Conservation (phyloP, 1,140 invertebrate species). For the Drosophila subpulchrella region DNA sequence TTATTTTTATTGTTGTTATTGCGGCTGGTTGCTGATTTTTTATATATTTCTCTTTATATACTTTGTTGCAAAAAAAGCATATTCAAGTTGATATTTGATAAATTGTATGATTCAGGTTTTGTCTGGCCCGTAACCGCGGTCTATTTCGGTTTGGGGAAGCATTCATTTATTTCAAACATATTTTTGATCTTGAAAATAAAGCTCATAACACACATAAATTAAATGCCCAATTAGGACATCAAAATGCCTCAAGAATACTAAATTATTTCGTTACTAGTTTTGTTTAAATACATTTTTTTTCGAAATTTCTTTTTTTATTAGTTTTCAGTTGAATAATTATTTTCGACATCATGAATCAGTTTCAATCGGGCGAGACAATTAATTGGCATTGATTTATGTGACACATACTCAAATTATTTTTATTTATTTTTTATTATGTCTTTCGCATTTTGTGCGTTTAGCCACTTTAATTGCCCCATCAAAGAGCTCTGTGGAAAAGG, state of each 20-base stretch:
- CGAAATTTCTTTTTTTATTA: background rate
- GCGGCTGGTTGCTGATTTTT: slow-evolving; percentile 40
- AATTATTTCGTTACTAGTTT: background rate
- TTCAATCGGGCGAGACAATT: slow-evolving; percentile 46
- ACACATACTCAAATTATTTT: slow-evolving; percentile 45
- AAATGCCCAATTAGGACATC: background rate
- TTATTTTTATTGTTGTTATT: slow-evolving; percentile 18
- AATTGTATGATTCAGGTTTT: slow-evolving; percentile 59
- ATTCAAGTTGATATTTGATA: slow-evolving; percentile 47
- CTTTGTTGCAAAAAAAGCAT: slow-evolving; percentile 38
- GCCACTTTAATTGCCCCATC: slow-evolving; percentile 54
- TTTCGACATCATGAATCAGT: slow-evolving; percentile 46
- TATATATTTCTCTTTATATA: slow-evolving; percentile 23
- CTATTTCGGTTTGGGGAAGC: slow-evolving; percentile 19
- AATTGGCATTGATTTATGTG: slow-evolving; percentile 66
- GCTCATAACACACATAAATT: slow-evolving; percentile 16
- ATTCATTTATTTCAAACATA: slow-evolving; percentile 13
- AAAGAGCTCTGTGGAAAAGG: slow-evolving; percentile 4
- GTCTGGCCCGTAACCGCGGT: slow-evolving; percentile 11
- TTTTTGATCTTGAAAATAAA: slow-evolving; percentile 31
- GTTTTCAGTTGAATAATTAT: slow-evolving; percentile 10
- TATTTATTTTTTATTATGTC: slow-evolving; percentile 41
- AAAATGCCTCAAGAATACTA: slow-evolving; percentile 9
- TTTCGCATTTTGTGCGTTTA: slow-evolving; percentile 35
- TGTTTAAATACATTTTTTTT: too few species aligned